Evolutionary conservation across 2,888 invertebrate species (phyloP), one percentile per base, ranked within the genome.

Genomic region (Dasypolia templi): DNA sequence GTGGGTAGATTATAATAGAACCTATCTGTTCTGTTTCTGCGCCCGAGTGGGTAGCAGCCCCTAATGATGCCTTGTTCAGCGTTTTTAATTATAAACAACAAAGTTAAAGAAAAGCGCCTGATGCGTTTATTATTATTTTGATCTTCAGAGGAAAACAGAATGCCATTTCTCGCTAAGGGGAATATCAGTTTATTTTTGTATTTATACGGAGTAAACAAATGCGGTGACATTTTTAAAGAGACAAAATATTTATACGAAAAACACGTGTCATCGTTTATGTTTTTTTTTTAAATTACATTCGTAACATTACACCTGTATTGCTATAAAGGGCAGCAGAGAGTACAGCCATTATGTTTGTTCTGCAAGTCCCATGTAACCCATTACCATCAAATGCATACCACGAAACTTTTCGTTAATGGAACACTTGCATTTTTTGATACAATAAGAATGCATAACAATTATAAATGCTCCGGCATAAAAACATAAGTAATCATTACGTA

Each of bases 121-220:
- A 56, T 64, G 66, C 59, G 81, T 58, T 83, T 9, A 79, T 79
- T 79, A 70, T 83, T 55, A 82, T 76, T 82, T 39, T 68, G 59
- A 69, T 81, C 53, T 72, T 69, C 32, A 51, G 32, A 46, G 42
- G 11, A 29, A 32, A 51, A 39, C n/a, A n/a, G 9, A n/a, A 46
- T 39, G 56, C 32, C 51, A 70, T 69, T 69, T 49, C 17, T 32
- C 72, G 51, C 12, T 76, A 5, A n/a, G n/a, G n/a, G n/a, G n/a
- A 63, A 26, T 61, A 59, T 9, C 56, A 66, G n/a, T 51, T 58
- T 78, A 78, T 78, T 78, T 79, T 39, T 22, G 35, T 79, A 68
- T 22, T n/a, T n/a, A 56, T 7, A 32, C 9, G n/a, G 19, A n/a
- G 44, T 77, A 42, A 67, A 82, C 22, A 46, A 26, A 46, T 14